Conservation (phyloP, 2,113 vertebrate species). For the Zosterops pallidus region DNA sequence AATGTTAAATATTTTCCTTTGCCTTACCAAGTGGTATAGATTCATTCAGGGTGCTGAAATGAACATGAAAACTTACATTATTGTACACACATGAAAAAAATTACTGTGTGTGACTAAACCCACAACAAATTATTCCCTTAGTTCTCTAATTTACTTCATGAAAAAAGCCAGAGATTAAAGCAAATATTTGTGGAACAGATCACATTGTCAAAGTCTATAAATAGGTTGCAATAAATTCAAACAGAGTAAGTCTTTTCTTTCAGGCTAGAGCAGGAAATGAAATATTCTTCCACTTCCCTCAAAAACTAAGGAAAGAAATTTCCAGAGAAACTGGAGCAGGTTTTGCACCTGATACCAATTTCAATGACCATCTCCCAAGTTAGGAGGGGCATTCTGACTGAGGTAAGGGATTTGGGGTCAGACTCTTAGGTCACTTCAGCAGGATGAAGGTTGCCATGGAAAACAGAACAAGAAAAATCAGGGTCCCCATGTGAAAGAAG, state of each 20-base stretch:
- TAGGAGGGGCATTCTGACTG: neutral
- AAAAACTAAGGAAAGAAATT: neutral
- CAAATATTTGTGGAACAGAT: neutral
- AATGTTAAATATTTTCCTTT: neutral
- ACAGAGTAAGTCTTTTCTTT: neutral
- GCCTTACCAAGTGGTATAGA: neutral
- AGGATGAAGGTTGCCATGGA: neutral
- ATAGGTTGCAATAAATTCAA: neutral
- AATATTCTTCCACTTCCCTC: neutral
- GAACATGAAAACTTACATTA: neutral
- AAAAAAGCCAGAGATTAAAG: neutral
- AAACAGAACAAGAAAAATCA: neutral
- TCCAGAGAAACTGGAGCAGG: neutral
- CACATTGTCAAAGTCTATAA: neutral
- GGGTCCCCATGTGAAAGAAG: neutral
- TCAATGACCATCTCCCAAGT: neutral
- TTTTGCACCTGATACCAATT: neutral
- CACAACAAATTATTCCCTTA: neutral
- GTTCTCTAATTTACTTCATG: neutral
- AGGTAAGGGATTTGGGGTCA: neutral
- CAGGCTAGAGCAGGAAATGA: neutral
- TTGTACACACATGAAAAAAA: neutral
- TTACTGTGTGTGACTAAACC: neutral
- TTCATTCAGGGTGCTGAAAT: neutral
- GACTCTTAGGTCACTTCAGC: neutral